phyloP scores from a whole-genome alignment of 2,888 invertebrate genomes.

The Tetragnatha montana region DNA sequence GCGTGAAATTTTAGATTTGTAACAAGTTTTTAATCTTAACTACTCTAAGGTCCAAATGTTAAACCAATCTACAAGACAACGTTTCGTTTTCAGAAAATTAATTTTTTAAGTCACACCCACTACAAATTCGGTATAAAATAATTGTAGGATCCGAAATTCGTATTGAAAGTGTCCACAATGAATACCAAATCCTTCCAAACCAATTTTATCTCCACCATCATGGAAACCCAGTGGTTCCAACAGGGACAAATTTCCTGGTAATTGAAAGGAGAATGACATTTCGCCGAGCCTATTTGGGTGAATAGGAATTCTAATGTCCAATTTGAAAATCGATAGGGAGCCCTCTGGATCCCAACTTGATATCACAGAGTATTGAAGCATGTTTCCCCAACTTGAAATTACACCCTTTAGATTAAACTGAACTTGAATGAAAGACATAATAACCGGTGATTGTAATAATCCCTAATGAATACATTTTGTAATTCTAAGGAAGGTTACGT shows the following conservation, averaged over 20 bases:
- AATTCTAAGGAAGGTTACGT: too few species aligned
- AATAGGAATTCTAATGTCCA: not conserved
- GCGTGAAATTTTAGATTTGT: too few species aligned
- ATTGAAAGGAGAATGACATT: slow-evolving; percentile 10
- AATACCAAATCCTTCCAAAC: not conserved
- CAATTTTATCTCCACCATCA: not conserved
- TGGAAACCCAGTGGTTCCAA: not conserved
- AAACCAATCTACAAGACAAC: too few species aligned
- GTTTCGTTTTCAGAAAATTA: too few species aligned
- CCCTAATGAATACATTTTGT: not conserved
- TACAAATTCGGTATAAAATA: too few species aligned
- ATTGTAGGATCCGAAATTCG: too few species aligned
- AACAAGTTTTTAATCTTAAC: too few species aligned
- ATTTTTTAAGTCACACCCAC: too few species aligned
- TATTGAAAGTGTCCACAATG: not conserved
- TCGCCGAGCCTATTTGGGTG: not conserved
- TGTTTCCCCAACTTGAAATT: not conserved
- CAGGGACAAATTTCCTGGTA: slow-evolving; percentile 13
- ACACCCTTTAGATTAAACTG: not conserved
- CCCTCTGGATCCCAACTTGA: not conserved
- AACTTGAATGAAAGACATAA: not conserved
- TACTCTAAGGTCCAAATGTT: too few species aligned
- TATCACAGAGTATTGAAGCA: not conserved
- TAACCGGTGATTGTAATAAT: not conserved
- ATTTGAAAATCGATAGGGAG: slow-evolving; percentile 5